These are phyloP conservation scores for Leucopsar rothschildi DNA, from an alignment of 2,113 vertebrate species.

Conservation along the genomic window DNA sequence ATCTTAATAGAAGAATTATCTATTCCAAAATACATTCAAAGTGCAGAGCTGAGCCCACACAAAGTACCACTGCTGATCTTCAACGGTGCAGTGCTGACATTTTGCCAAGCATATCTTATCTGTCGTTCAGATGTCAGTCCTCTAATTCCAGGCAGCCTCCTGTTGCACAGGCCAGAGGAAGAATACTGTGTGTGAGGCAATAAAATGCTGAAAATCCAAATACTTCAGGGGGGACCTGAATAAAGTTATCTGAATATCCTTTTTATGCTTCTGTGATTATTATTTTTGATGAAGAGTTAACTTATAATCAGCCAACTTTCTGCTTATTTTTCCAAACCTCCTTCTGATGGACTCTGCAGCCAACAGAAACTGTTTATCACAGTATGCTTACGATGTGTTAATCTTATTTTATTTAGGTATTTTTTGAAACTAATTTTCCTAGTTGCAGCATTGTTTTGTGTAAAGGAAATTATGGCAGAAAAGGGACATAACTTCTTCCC, in stretches of 20 bases:
- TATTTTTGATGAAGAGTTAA: background rate
- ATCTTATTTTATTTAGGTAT: background rate
- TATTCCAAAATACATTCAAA: background rate
- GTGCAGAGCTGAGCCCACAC: background rate
- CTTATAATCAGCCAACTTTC: background rate
- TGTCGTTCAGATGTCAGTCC: conserved; percentile 35
- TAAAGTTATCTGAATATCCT: background rate
- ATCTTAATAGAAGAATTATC: background rate
- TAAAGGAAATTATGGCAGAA: too few relatives aligned
- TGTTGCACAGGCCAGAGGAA: background rate
- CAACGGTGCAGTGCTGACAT: background rate
- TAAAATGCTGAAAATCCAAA: background rate
- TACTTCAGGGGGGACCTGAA: background rate
- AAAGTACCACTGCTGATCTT: background rate
- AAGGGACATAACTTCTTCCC: too few relatives aligned
- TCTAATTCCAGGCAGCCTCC: conserved; percentile 24
- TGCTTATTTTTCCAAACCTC: background rate
- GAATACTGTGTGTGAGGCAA: background rate
- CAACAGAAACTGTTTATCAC: background rate
- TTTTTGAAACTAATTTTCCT: conserved; percentile 19
- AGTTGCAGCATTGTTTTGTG: background rate
- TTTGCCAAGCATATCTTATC: conserved; percentile 31
- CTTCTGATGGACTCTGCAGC: background rate
- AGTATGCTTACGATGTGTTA: background rate
- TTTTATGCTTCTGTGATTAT: background rate